A percentile compares a stretch with the other conserved stretches of the same genome.
phyloP scores from a whole-genome alignment of 92 coral and sea anemone genomes.

The Isaurus tuberculatus region DNA sequence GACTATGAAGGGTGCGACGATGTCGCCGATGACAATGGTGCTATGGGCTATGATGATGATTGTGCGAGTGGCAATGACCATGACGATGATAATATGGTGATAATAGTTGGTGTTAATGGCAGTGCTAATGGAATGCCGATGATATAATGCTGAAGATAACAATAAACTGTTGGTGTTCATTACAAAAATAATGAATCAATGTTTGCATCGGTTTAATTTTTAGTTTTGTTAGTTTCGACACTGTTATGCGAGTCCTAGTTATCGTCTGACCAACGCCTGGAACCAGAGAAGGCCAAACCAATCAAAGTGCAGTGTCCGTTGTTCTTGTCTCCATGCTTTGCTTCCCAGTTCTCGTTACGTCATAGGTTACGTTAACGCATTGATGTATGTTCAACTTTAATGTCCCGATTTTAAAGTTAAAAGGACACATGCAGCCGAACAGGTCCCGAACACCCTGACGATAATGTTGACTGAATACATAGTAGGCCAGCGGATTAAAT shows the following conservation, averaged over 20 bases:
- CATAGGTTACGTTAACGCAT: background rate
- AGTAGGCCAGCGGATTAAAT: slow-evolving; percentile 33
- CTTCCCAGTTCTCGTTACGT: background rate
- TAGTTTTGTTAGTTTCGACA: background rate
- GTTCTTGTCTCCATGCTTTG: background rate
- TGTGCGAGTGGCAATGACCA: background rate
- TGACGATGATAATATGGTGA: background rate
- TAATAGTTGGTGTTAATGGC: too few species aligned
- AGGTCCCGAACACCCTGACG: slow-evolving; percentile 28
- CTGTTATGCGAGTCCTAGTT: background rate
- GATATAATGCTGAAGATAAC: too few species aligned
- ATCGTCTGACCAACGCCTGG: background rate
- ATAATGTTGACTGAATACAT: slow-evolving; percentile 7
- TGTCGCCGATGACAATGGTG: background rate
- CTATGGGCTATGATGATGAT: background rate
- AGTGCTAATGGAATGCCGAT: too few species aligned
- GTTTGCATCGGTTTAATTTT: too few species aligned
- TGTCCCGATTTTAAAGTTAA: background rate
- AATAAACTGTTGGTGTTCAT: too few species aligned
- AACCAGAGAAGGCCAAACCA: background rate
- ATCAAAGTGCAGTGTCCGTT: background rate
- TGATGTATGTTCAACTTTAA: background rate
- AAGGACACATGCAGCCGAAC: background rate
- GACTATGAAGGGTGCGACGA: background rate
- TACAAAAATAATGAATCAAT: too few species aligned